A percentile compares a stretch with the other conserved stretches of the same genome.
Evolutionary conservation across 2,888 invertebrate species (phyloP).

Genomic region (Lochmaea crataegi): DNA sequence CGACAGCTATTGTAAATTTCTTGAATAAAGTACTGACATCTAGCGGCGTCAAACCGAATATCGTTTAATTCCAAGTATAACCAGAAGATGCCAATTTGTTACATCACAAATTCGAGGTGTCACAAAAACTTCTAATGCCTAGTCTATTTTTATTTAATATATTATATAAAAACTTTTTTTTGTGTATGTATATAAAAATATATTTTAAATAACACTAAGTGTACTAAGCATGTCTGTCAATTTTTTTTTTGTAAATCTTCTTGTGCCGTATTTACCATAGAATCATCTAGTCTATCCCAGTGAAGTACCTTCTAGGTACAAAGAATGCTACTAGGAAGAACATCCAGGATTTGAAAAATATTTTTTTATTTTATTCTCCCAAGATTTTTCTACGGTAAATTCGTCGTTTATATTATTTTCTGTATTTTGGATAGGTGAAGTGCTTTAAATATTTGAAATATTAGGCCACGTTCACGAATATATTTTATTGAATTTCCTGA

Average conservation of each 20-base stretch:
- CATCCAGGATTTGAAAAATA: too few relatives aligned
- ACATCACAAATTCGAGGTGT: constrained; percentile 48
- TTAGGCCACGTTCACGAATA: constrained; percentile 57
- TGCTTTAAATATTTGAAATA: constrained; percentile 63
- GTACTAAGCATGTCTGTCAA: constrained; percentile 59
- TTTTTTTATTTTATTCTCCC: too few relatives aligned
- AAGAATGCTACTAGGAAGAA: too few relatives aligned
- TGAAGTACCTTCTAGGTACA: background rate
- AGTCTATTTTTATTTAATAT: constrained; percentile 54
- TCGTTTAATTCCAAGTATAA: constrained; percentile 62
- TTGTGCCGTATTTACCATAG: constrained; percentile 17
- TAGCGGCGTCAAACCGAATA: constrained; percentile 68
- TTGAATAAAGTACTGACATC: constrained; percentile 82
- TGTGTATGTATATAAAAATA: constrained; percentile 47
- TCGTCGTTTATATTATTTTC: constrained; percentile 7
- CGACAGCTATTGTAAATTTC: constrained; percentile 92
- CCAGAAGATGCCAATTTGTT: constrained; percentile 38
- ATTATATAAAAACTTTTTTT: constrained; percentile 9
- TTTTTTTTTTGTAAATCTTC: constrained; percentile 42
- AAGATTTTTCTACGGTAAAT: background rate
- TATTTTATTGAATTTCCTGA: constrained; percentile 32
- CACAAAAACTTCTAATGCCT: constrained; percentile 52
- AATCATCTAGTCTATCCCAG: background rate
- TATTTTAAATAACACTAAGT: constrained; percentile 56
- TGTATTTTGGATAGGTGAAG: constrained; percentile 53